phyloP scores from a whole-genome alignment of 2,113 vertebrate species.

The Muscicapa adusta region DNA sequence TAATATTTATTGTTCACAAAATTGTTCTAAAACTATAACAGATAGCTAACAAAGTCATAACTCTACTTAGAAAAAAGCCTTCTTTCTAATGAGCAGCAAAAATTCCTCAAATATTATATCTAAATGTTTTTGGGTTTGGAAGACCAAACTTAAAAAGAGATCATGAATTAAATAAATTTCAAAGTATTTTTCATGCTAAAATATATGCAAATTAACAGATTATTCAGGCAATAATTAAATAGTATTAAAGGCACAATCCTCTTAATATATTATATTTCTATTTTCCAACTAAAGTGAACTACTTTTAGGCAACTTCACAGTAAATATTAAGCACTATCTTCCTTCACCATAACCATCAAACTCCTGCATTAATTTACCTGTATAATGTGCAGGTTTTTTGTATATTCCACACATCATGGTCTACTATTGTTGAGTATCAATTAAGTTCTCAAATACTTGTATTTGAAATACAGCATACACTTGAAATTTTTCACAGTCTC shows the following conservation, averaged over 20 bases:
- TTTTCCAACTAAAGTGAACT: not conserved
- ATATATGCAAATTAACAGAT: not conserved
- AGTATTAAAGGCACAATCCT: slow-evolving; percentile 6
- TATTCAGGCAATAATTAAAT: slow-evolving; percentile 7
- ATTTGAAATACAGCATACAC: not conserved
- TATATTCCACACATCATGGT: not conserved
- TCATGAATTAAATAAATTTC: not conserved
- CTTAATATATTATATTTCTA: not conserved
- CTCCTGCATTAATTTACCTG: not conserved
- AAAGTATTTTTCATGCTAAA: not conserved
- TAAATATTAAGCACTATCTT: not conserved
- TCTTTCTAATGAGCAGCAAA: not conserved
- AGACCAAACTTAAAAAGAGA: not conserved
- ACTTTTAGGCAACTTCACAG: not conserved
- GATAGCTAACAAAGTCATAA: not conserved
- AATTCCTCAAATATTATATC: not conserved
- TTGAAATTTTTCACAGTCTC: not conserved
- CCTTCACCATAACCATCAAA: not conserved
- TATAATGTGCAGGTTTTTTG: not conserved
- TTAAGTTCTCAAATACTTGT: not conserved
- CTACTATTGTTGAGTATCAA: not conserved
- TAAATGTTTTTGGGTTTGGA: not conserved
- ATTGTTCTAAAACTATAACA: not conserved
- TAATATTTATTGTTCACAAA: not conserved
- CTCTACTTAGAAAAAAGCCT: not conserved